Conservation (phyloP, 2,797 vertebrate species). For the Ficedula albicollis region DNA sequence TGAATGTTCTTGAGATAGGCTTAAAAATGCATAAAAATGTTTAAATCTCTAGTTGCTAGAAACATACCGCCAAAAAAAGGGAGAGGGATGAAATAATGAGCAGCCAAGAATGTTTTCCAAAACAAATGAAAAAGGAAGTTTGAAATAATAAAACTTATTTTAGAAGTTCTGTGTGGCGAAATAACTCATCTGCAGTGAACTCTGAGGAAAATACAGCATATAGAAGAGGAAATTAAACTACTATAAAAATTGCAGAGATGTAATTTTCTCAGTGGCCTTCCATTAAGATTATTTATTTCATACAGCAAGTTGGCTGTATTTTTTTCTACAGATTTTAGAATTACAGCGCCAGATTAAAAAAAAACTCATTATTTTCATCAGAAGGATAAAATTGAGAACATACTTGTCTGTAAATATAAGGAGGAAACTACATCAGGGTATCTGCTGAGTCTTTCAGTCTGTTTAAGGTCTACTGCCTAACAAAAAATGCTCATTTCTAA, state of each 20-base stretch:
- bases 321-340: not conserved
- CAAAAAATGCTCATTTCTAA: not conserved
- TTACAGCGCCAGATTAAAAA: not conserved
- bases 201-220: not conserved
- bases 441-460: not conserved
- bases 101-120: not conserved
- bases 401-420: not conserved
- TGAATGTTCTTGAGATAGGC: not conserved
- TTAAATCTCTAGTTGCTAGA: not conserved
- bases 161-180: not conserved
- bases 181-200: not conserved
- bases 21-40: not conserved
- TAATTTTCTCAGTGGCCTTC: not conserved
- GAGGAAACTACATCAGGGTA: not conserved
- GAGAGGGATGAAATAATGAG: not conserved
- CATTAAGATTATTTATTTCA: not conserved
- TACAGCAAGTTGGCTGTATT: not conserved
- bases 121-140: not conserved
- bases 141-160: not conserved
- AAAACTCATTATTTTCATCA: not conserved
- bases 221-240: not conserved
- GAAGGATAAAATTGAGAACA: not conserved
- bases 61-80: not conserved
- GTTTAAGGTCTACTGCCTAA: not conserved
- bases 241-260: not conserved